These are phyloP conservation scores for Tachyglossus aculeatus DNA, from an alignment of 2,797 vertebrate genomes.

Conservation along the genomic window DNA sequence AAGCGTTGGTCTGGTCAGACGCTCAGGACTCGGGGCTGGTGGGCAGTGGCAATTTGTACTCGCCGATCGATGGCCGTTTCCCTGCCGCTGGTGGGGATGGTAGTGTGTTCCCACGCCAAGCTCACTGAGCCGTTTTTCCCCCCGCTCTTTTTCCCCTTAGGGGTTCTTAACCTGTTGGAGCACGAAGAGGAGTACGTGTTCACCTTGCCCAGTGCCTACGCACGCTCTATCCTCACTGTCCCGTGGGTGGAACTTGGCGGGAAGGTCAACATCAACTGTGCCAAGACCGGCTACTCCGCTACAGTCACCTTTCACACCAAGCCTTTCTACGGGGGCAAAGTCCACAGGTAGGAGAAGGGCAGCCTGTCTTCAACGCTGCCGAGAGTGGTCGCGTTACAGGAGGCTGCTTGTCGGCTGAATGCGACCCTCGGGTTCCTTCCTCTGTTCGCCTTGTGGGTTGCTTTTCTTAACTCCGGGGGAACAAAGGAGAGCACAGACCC, in stretches of 20 bases:
- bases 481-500: no score
- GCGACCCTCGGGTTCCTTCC: neutral
- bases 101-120: no score
- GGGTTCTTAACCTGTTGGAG: constrained; percentile 86
- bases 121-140: no score
- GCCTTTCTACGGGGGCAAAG: constrained; percentile 94
- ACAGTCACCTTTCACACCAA: constrained; percentile 94
- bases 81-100: rapidly evolving
- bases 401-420: rapidly evolving
- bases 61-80: neutral
- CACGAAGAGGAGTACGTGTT: constrained; percentile 93
- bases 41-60: neutral
- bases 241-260: constrained; percentile 97
- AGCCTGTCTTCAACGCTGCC: no score
- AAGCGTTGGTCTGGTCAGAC: no score
- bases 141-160: constrained; percentile 58
- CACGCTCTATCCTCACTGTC: constrained; percentile 94
- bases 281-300: constrained; percentile 89
- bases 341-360: constrained; percentile 83
- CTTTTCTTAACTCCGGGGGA: no score
- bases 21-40: rapidly evolving
- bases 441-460: no score
- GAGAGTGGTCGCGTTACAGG: neutral
- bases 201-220: constrained; percentile 93
- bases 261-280: constrained; percentile 90